Evolutionary conservation across 2,113 vertebrate genomes (phyloP), one percentile per base, ranked within the genome.

Genomic region (Fulica atra): DNA sequence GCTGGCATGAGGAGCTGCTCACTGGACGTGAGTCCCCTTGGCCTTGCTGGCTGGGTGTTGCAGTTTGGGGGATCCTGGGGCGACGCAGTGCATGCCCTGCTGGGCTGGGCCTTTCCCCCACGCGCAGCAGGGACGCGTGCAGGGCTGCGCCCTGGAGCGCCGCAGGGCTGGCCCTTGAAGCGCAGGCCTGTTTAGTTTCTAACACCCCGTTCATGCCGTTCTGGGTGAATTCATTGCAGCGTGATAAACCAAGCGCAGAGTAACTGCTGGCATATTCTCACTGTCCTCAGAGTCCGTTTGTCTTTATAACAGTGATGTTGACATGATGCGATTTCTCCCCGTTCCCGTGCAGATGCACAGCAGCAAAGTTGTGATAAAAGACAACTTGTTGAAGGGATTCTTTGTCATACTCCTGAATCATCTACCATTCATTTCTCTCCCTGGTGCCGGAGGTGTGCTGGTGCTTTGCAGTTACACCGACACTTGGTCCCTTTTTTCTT

Each of bases 331-430:
- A 36, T 94, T 96, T 96, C 96, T 96, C 85, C 71, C 44, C 13
- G 13, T 40, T 84, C 50, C 91, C 50, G 61, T 20, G 51, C 33
- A 83, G 82, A 90, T 81, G 64, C 53, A 14, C n/a, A 90, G 82
- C 83, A 92, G 92, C 68, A 65, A 94, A 95, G 93, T 88, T 95
- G 84, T 79, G 93, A 93, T 95, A 87, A 95, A 96, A 93, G 93
- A 61, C 93, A 87, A 95, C 93, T 84, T 95, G 71, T 95, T 96
- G 95, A 96, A 96, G 87, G 91, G 89, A 78, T 93, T 81, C 86
- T 95, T 95, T 96, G 70, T 96, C 91, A 95, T 76, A 13, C 81
- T 95, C 76, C 80, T 7, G 57, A 82, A 94, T 92, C 85, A 96
- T 85, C 92, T 85, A 17, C 81, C 44, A 70, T 96, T 84, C 83